phyloP scores from a whole-genome alignment of 2,797 vertebrate genomes.

The Notamacropus eugenii region DNA sequence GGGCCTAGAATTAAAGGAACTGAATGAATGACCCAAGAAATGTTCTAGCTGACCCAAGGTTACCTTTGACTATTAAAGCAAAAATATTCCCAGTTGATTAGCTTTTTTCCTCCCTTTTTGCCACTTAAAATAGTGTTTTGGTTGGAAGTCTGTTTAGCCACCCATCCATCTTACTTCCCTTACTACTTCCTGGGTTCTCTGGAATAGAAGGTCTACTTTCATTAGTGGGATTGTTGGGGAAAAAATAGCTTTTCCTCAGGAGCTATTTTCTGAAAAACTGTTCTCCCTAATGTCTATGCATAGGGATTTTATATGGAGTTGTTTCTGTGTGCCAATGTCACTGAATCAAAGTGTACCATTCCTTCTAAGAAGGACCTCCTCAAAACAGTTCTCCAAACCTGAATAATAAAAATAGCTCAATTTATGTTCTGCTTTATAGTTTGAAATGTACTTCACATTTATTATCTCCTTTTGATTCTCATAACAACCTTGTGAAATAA shows the following conservation, averaged over 20 bases:
- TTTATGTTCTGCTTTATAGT: background rate
- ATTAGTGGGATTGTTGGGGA: conserved; percentile 4
- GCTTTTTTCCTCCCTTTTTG: conserved; percentile 33
- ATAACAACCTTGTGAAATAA: background rate
- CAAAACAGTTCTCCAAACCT: background rate
- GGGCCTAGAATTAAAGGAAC: conserved; percentile 41
- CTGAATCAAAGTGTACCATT: background rate
- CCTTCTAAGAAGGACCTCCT: background rate
- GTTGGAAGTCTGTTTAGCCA: background rate
- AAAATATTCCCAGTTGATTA: background rate
- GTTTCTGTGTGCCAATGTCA: background rate
- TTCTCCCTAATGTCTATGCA: conserved; percentile 6
- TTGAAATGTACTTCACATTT: background rate
- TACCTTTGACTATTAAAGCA: conserved; percentile 23
- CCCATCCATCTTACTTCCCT: background rate
- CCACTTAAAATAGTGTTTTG: conserved; percentile 24
- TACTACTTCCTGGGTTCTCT: background rate
- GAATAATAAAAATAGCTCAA: background rate
- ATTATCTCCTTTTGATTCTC: background rate
- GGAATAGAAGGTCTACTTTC: background rate
- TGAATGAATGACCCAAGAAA: conserved; percentile 45
- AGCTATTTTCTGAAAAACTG: conserved; percentile 22
- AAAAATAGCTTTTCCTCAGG: conserved; percentile 17
- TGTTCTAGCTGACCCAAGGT: conserved; percentile 32
- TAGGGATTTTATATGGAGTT: background rate